Evolutionary conservation across 2,113 vertebrate genomes (phyloP), one percentile per base, ranked within the genome.

Genomic region (Menidia beryllina): DNA sequence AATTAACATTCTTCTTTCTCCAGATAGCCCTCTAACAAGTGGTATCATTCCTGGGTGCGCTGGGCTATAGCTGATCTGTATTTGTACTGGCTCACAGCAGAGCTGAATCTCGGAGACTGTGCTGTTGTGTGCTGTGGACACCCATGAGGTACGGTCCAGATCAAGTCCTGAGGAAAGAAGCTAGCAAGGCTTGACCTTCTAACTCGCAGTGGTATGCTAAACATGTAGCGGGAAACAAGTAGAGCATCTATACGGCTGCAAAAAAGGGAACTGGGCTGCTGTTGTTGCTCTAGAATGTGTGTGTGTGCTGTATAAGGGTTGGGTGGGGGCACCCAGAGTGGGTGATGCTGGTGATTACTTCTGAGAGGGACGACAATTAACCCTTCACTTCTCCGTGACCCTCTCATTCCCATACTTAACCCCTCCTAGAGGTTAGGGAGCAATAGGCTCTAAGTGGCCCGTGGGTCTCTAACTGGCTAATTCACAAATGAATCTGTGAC

Each of bases 351-450:
- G 75, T 63, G 59, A 90, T 88, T 85, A 91, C 89, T 92, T 90
- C 91, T 90, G 85, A 91, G 83, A 87, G 83, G 86, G 86, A 80
- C 61, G 77, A 86, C 88, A 89, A 92, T 93, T 93, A 91, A 91
- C 91, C 87, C 87, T 72, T 77, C 38, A 82, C 79, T 81, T 82
- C 67, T 75, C 69, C 57, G 66, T 78, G 89, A 89, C 88, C 84
- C 82, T 79, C 57, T 87, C 83, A 79, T 91, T 90, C 89, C 78
- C 90, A 86, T 86, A 86, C 87, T 88, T 85, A 89, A 88, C 89
- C 89, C 75, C 62, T 74, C 65, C 43, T 82, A 39, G 72, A 75
- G 77, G 81, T 82, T 73, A 74, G 48, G 70, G 81, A 82, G 65
- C 81, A 83, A 81, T 81, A 77, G 79, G 76, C 81, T 88, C 57